Evolutionary conservation across 2,888 invertebrate genomes (phyloP).

Genomic region (Luperina nickerlii): DNA sequence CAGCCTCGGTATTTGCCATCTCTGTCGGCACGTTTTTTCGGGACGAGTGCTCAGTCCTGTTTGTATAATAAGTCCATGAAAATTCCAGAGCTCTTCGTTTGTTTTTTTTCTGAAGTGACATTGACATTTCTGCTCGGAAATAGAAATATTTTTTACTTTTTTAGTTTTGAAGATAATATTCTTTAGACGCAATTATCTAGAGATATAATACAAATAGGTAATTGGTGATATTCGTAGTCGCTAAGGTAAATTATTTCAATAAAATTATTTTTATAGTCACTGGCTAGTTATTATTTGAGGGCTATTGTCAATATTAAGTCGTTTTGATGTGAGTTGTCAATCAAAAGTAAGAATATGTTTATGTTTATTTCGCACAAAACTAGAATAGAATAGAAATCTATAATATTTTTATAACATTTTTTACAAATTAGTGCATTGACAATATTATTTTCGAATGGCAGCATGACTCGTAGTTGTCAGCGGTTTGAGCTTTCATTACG

Average conservation of each 20-base stretch:
- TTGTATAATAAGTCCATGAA: too few relatives aligned
- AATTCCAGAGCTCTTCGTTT: slow-evolving; percentile 15
- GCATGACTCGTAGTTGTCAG: slow-evolving; percentile 79
- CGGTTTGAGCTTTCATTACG: slow-evolving; percentile 83
- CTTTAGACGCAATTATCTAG: background rate
- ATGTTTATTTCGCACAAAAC: background rate
- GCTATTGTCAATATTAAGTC: slow-evolving; percentile 36
- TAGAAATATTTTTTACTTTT: background rate
- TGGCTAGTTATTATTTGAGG: slow-evolving; percentile 40
- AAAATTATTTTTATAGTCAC: background rate
- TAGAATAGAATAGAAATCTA: slow-evolving; percentile 11
- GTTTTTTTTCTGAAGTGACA: slow-evolving; percentile 27
- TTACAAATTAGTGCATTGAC: slow-evolving; percentile 32
- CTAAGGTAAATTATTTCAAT: background rate
- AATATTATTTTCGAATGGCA: slow-evolving; percentile 73
- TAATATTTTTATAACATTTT: slow-evolving; percentile 9
- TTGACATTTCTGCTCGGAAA: slow-evolving; percentile 27
- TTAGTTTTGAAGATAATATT: slow-evolving; percentile 7
- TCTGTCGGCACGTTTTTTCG: too few relatives aligned
- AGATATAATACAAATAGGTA: background rate
- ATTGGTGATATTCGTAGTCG: background rate
- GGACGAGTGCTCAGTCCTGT: too few relatives aligned
- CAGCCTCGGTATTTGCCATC: too few relatives aligned
- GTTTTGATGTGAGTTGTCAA: slow-evolving; percentile 47
- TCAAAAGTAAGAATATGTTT: slow-evolving; percentile 27